A percentile compares a stretch with the other conserved stretches of the same genome.
phyloP scores from a whole-genome alignment of 2,888 invertebrate genomes.

The Kuschelorhynchus macadamiae region DNA sequence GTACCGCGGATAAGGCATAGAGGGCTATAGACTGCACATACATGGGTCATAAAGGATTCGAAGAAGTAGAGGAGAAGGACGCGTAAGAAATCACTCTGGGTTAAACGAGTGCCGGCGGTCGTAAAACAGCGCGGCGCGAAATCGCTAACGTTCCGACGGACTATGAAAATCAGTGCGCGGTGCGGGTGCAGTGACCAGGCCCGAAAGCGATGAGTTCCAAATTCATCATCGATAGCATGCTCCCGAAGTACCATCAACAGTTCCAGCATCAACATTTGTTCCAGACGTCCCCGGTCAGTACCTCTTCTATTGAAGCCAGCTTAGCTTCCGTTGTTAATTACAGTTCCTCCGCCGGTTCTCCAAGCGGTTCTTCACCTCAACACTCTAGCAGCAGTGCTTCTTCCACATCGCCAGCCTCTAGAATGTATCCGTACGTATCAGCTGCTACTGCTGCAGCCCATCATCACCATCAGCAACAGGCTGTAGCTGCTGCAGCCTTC shows the following conservation, averaged over 20 bases:
- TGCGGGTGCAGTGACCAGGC: conserved; percentile 63
- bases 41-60: conserved; percentile 90
- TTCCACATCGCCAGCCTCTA: conserved; percentile 76
- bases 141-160: conserved; percentile 52
- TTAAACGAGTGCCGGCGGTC: conserved; percentile 62
- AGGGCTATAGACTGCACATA: conserved; percentile 88
- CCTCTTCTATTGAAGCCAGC: conserved; percentile 81
- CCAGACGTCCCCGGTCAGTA: conserved; percentile 66
- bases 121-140: conserved; percentile 55
- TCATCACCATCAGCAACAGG: conserved; percentile 79
- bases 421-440: conserved; percentile 95
- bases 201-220: conserved; percentile 90
- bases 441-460: conserved; percentile 77
- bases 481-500: conserved; percentile 74
- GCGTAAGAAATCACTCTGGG: conserved; percentile 69
- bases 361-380: conserved; percentile 80
- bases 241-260: conserved; percentile 92
- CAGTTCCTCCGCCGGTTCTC: conserved; percentile 72
- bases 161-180: conserved; percentile 66
- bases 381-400: conserved; percentile 73
- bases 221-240: conserved; percentile 98
- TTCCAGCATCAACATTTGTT: conserved; percentile 80
- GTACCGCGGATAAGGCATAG: conserved; percentile 81
- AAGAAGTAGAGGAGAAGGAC: conserved; percentile 78
- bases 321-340: conserved; percentile 76